Base-by-base conservation (phyloP, 2,888 invertebrate species). In the Mesopsocus fuscifrons region DNA sequence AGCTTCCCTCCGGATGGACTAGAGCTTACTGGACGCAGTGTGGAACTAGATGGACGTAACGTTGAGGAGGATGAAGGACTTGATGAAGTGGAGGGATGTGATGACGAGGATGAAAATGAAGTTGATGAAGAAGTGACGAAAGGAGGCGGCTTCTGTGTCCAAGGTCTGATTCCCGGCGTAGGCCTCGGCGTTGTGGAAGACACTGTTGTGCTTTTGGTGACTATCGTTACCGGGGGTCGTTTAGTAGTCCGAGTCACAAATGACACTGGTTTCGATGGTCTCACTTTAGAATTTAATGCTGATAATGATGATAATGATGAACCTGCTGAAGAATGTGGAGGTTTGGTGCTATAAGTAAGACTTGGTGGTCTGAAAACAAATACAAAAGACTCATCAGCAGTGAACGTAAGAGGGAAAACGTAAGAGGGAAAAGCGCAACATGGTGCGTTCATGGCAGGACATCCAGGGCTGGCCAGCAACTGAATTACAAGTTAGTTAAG, bases 331-430 rank as follows among this genome's bases (percentile, higher is more conserved):
- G 47, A 41, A 20, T 26, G 33, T 38, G 40, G 40, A 20, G 30
- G 41, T 17, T 33, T 38, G 13, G 44, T 44, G 44, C 41, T 41
- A 21, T 41, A 44, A n/a, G 41, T 40, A 44, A 16, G 44, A 40
- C 21, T 40, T 33, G 40, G 44, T 44, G 41, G 38, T 38, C 38
- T 30, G 22, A 21, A 41, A 38, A 15, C 15, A 38, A 38, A 38
- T 34, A 34, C 9, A 9, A 16, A 13, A 34, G 9, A 11, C n/a
- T n/a, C n/a, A n/a, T n/a, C n/a, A n/a, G n/a, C n/a, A n/a, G n/a
- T n/a, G n/a, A n/a, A n/a, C n/a, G n/a, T n/a, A n/a, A n/a, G n/a
- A n/a, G n/a, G n/a, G n/a, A n/a, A n/a, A n/a, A n/a, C n/a, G n/a
- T n/a, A n/a, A n/a, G n/a, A n/a, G n/a, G n/a, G n/a, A n/a, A n/a